Evolutionary conservation across 2,113 vertebrate genomes (phyloP).

Genomic region (Sitta europaea): DNA sequence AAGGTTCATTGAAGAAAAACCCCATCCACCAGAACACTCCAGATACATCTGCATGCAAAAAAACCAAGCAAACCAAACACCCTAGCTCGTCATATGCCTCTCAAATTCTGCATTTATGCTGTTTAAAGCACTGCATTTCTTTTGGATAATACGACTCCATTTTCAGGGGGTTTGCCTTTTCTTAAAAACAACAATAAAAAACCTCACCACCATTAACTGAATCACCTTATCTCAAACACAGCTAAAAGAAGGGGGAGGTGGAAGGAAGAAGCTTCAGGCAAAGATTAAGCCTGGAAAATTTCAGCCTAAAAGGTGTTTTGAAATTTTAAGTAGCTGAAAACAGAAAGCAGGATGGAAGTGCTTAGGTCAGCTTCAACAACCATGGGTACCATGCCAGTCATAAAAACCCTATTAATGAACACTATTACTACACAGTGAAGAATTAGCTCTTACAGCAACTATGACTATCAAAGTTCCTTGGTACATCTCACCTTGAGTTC

Average conservation of each 20-base stretch:
- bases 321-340: slow-evolving; percentile 46
- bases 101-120: neutral
- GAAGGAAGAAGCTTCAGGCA: slow-evolving; percentile 48
- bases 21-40: neutral
- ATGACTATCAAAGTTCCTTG: neutral
- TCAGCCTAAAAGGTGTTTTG: slow-evolving; percentile 46
- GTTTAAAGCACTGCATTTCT: neutral
- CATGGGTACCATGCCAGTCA: neutral
- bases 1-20: neutral
- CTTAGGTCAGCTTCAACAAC: neutral
- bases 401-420: neutral
- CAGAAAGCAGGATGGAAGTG: slow-evolving; percentile 39
- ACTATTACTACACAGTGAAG: neutral
- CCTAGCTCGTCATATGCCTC: neutral
- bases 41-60: neutral
- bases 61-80: neutral
- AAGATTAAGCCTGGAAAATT: slow-evolving; percentile 59
- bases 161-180: neutral
- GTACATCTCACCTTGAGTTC: neutral
- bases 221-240: slow-evolving; percentile 44
- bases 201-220: neutral
- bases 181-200: neutral
- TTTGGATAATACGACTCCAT: neutral
- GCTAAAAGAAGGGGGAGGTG: slow-evolving; percentile 27
- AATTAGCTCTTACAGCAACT: neutral